Evolutionary conservation across 2,888 invertebrate species (phyloP).

Genomic region (Oscheius myriophilus): DNA sequence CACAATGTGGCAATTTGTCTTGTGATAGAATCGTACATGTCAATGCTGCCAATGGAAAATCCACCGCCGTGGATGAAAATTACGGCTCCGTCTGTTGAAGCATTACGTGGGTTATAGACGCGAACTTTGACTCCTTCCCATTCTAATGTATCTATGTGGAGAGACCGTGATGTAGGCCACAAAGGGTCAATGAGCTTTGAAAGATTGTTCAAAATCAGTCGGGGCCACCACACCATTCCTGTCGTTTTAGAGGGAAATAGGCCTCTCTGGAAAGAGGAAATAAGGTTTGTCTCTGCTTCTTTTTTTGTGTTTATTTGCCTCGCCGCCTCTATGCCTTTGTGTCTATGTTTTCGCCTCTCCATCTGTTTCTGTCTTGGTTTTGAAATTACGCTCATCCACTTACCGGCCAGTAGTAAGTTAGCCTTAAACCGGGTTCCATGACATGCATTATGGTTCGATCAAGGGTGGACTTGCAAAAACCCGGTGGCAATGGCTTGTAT

Average conservation of each 20-base stretch:
- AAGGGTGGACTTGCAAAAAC: constrained; percentile 43
- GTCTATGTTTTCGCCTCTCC: too few relatives aligned
- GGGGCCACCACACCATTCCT: constrained; percentile 55
- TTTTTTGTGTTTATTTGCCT: too few relatives aligned
- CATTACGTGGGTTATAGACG: constrained; percentile 49
- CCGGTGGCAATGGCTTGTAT: constrained; percentile 54
- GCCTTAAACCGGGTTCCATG: constrained; percentile 53
- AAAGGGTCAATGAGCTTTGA: constrained; percentile 2
- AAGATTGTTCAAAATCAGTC: constrained; percentile 43
- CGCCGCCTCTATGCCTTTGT: too few relatives aligned
- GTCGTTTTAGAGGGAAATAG: constrained; percentile 38
- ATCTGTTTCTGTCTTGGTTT: too few relatives aligned
- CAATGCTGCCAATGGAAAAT: constrained; percentile 57
- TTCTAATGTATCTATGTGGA: constrained; percentile 21
- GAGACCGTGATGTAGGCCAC: not conserved
- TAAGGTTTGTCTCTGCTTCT: too few relatives aligned
- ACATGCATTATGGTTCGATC: constrained; percentile 57
- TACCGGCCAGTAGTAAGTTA: constrained; percentile 60
- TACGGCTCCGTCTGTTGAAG: constrained; percentile 53
- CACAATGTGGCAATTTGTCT: constrained; percentile 53
- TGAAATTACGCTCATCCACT: constrained; percentile 1
- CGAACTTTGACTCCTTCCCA: constrained; percentile 38
- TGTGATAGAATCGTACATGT: constrained; percentile 59
- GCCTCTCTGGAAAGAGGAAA: constrained; percentile 41
- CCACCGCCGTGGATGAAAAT: constrained; percentile 67